Evolutionary conservation across 2,113 vertebrate genomes (phyloP).

Genomic region (Varanus komodoensis): DNA sequence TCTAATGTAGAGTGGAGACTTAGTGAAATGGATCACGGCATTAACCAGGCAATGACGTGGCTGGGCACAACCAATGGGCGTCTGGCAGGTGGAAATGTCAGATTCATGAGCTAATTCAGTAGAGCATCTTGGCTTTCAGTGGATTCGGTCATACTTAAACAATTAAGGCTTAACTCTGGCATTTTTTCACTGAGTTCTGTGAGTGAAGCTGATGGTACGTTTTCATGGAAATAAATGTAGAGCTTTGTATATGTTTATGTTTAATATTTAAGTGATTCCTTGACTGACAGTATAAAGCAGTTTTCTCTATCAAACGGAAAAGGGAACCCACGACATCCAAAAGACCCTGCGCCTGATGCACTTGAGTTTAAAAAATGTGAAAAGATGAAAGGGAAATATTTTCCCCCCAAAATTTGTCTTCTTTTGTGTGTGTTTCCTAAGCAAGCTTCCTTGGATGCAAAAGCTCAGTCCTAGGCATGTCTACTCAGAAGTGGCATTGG

Average conservation of each 20-base stretch:
- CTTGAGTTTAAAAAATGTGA: background rate
- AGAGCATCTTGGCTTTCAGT: background rate
- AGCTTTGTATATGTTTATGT: constrained; percentile 2
- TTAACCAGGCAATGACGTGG: background rate
- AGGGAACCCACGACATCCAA: background rate
- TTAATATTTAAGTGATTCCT: background rate
- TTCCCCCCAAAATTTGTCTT: background rate
- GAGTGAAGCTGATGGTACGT: background rate
- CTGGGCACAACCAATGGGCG: no score
- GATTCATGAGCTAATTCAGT: background rate
- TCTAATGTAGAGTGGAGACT: background rate
- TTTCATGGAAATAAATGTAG: constrained; percentile 14
- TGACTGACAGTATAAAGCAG: background rate
- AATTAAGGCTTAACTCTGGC: background rate
- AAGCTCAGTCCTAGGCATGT: background rate
- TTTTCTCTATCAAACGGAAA: background rate
- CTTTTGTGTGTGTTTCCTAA: background rate
- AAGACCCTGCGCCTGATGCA: background rate
- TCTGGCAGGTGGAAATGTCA: background rate
- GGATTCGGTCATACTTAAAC: no score
- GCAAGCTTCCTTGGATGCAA: background rate
- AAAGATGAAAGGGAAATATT: background rate
- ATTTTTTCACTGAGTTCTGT: background rate
- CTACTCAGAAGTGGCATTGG: background rate
- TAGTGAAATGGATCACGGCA: background rate